Percentiles rank a stretch among this genome's conserved stretches.
phyloP scores from a whole-genome alignment of 2,888 invertebrate species.

The Drosophila merina region DNA sequence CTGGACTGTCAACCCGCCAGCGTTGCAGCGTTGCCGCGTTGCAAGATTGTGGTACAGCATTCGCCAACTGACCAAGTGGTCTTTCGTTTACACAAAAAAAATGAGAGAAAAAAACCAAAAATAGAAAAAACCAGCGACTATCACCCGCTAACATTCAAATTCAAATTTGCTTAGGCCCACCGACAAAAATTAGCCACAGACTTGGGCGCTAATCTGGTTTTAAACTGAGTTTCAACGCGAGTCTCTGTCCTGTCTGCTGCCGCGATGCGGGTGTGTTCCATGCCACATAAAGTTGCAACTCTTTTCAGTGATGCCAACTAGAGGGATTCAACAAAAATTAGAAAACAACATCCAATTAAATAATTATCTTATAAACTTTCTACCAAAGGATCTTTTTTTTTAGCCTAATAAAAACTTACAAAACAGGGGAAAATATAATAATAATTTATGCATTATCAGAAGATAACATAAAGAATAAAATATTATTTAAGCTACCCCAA shows the following conservation, averaged over 20 bases:
- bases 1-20: conserved; percentile 65
- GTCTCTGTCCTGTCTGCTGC: conserved; percentile 44
- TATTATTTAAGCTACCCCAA: too few species aligned
- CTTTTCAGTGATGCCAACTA: neutral
- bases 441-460: too few species aligned
- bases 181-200: conserved; percentile 76
- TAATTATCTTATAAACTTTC: too few species aligned
- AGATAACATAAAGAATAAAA: too few species aligned
- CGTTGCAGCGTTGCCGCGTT: conserved; percentile 5
- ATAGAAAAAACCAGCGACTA: conserved; percentile 59
- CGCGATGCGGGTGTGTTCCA: conserved; percentile 79
- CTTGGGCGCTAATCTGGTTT: conserved; percentile 81
- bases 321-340: neutral
- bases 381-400: too few species aligned
- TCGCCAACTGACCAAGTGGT: conserved; percentile 78
- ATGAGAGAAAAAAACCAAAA: conserved; percentile 24
- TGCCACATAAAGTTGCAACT: conserved; percentile 36
- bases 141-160: conserved; percentile 81
- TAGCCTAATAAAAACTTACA: too few species aligned
- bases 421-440: too few species aligned
- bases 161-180: conserved; percentile 73
- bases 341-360: neutral
- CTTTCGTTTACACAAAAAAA: conserved; percentile 26
- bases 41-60: conserved; percentile 63
- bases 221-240: conserved; percentile 78